These are phyloP conservation scores for Crioceris asparagi DNA, from an alignment of 2,888 invertebrate species.

Conservation along the genomic window DNA sequence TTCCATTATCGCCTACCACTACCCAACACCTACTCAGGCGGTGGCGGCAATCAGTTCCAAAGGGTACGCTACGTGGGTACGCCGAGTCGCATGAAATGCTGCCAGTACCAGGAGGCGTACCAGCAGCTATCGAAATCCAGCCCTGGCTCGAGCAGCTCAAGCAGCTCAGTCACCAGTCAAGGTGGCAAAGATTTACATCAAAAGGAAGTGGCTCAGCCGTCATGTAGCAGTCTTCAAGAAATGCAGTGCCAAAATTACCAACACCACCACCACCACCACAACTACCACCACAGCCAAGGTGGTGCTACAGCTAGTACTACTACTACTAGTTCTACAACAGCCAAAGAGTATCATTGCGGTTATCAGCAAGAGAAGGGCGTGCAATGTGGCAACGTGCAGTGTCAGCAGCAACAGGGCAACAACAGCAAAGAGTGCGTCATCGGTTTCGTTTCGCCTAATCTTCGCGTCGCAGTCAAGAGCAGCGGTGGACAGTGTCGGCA, in stretches of 20 bases:
- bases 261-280: slow-evolving; percentile 8
- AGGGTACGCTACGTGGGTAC: slow-evolving; percentile 31
- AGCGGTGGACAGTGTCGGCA: slow-evolving; percentile 31
- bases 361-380: slow-evolving; percentile 38
- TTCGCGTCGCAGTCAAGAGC: slow-evolving; percentile 23
- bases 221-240: slow-evolving; percentile 29
- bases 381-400: slow-evolving; percentile 31
- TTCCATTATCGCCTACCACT: slow-evolving; percentile 48
- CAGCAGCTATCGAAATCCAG: slow-evolving; percentile 36
- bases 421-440: no score
- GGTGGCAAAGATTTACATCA: slow-evolving; percentile 24
- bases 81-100: slow-evolving; percentile 35
- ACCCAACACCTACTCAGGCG: slow-evolving; percentile 32
- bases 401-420: slow-evolving; percentile 23
- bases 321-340: slow-evolving; percentile 14
- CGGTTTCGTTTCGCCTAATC: slow-evolving; percentile 29
- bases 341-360: slow-evolving; percentile 15
- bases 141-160: slow-evolving; percentile 40
- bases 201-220: slow-evolving; percentile 21
- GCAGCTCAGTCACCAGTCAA: slow-evolving; percentile 39
- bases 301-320: no score
- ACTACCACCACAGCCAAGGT: no score
- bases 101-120: slow-evolving; percentile 34
- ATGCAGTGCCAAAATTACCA: slow-evolving; percentile 36
- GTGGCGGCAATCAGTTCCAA: slow-evolving; percentile 36